Evolutionary conservation across 2,797 vertebrate genomes (phyloP).

Genomic region (Chaunax sp.): DNA sequence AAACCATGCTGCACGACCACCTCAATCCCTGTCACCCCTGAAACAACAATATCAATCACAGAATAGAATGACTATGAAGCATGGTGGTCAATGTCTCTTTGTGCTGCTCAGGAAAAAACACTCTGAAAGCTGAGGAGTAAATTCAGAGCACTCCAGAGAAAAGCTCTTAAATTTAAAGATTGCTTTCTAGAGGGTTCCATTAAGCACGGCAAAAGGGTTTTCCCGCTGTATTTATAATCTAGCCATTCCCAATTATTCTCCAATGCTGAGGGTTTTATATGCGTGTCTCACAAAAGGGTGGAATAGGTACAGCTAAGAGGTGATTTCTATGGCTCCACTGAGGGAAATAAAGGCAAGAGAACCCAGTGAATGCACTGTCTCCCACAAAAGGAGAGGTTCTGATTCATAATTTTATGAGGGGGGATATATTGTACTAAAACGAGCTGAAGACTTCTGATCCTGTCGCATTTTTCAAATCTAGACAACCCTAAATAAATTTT

Average conservation of each 20-base stretch:
- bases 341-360: slow-evolving; percentile 43
- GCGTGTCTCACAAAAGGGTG: slow-evolving; percentile 42
- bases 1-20: slow-evolving; percentile 96
- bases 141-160: slow-evolving; percentile 25
- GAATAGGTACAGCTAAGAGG: slow-evolving; percentile 36
- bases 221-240: slow-evolving; percentile 68
- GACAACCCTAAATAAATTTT: slow-evolving; percentile 34
- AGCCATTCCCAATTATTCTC: slow-evolving; percentile 76
- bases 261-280: slow-evolving; percentile 63
- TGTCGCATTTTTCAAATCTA: slow-evolving; percentile 33
- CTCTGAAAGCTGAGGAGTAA: neutral
- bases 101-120: slow-evolving; percentile 5
- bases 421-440: slow-evolving; percentile 14
- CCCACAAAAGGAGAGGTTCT: slow-evolving; percentile 27
- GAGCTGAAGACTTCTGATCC: slow-evolving; percentile 25
- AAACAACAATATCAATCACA: slow-evolving; percentile 37
- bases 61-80: neutral
- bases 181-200: slow-evolving; percentile 57
- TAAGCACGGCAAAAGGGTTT: slow-evolving; percentile 59
- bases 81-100: neutral
- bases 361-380: slow-evolving; percentile 23
- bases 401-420: slow-evolving; percentile 45
- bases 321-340: slow-evolving; percentile 6
- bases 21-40: slow-evolving; percentile 94
- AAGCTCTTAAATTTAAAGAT: slow-evolving; percentile 48